These are phyloP conservation scores for Mobula birostris DNA, from an alignment of 2,113 vertebrate species.

Conservation along the genomic window DNA sequence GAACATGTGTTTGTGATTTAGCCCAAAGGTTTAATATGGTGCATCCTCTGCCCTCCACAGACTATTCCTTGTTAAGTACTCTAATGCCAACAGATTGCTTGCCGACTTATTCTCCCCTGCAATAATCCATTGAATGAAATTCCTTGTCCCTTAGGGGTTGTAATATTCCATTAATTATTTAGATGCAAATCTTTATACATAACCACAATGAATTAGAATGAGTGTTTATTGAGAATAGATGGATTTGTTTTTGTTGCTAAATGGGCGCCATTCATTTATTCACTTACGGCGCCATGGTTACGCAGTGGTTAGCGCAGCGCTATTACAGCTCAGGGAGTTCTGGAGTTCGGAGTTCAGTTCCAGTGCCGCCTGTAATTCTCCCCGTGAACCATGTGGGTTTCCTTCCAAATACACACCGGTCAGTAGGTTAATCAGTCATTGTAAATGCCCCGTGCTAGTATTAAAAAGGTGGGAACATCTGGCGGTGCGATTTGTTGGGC, in stretches of 20 bases:
- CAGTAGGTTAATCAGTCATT: no score
- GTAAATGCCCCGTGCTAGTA: no score
- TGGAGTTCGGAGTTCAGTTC: no score
- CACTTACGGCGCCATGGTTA: no score
- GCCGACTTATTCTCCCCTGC: background rate
- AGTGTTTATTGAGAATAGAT: background rate
- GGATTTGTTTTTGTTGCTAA: background rate
- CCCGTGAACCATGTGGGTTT: no score
- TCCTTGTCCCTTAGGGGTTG: background rate
- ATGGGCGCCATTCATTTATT: no score
- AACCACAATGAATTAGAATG: background rate
- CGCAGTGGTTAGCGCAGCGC: no score
- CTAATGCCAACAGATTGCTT: background rate
- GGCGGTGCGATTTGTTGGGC: no score
- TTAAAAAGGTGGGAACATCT: no score
- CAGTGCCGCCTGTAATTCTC: no score
- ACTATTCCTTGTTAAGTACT: background rate
- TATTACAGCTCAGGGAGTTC: no score
- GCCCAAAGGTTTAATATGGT: background rate
- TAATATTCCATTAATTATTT: background rate
- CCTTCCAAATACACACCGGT: no score
- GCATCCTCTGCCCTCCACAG: background rate
- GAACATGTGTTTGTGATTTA: background rate
- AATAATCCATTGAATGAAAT: background rate
- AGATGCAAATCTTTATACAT: background rate